Conservation (phyloP, 2,113 vertebrate genomes). For the Thunnus thynnus region DNA sequence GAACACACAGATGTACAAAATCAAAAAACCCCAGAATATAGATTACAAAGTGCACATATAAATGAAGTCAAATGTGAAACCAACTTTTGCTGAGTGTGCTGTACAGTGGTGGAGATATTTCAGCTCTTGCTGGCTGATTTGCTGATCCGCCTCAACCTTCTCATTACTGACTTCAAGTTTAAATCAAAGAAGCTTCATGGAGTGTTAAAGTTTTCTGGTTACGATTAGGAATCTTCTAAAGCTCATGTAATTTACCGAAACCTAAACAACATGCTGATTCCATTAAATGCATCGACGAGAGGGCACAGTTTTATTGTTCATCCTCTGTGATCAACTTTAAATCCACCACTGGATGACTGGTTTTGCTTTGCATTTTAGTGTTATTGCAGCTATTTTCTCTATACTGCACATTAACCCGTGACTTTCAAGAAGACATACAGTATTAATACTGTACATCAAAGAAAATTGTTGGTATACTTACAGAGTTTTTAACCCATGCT, state of each 20-base stretch:
- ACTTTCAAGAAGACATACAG: not conserved
- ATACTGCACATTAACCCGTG: not conserved
- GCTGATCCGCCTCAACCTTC: not conserved
- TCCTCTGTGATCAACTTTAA: not conserved
- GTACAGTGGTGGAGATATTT: not conserved
- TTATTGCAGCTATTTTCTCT: no score
- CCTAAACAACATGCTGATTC: constrained; percentile 2
- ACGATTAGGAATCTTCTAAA: not conserved
- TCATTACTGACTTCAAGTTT: constrained; percentile 10
- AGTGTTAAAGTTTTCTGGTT: not conserved
- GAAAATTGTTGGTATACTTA: constrained; percentile 82
- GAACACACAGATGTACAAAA: not conserved
- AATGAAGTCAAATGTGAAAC: constrained; percentile 1
- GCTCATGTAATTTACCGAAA: constrained; percentile 4
- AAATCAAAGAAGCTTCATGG: constrained; percentile 1
- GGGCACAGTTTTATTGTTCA: not conserved
- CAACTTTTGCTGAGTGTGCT: not conserved
- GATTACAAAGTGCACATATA: not conserved
- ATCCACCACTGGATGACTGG: not conserved
- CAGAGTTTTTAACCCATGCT: constrained; percentile 90
- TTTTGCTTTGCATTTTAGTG: not conserved
- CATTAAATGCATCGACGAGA: no score
- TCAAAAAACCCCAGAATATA: not conserved
- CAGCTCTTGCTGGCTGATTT: not conserved
- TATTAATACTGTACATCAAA: not conserved